Conservation (phyloP, 1,140 invertebrate species). For the Acromyrmex echinatior region DNA sequence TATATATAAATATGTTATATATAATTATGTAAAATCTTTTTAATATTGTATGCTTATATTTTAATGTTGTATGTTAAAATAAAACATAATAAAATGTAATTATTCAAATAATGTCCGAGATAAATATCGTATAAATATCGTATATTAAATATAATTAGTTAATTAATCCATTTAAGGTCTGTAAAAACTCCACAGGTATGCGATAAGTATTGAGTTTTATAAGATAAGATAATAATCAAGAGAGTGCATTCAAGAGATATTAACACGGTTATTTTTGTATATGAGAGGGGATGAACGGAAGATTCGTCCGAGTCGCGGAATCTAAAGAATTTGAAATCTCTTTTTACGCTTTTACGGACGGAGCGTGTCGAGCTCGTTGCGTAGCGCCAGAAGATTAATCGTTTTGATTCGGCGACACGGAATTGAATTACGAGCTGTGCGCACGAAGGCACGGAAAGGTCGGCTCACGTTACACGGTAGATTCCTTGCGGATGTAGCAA, state of each 20-base stretch:
- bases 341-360: conserved; percentile 47
- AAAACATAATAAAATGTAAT: not conserved
- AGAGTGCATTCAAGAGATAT: not conserved
- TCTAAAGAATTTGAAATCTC: conserved; percentile 42
- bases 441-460: conserved; percentile 55
- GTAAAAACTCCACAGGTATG: not conserved
- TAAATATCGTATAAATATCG: not conserved
- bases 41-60: not conserved
- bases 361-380: conserved; percentile 50
- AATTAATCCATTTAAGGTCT: not conserved
- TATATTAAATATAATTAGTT: not conserved
- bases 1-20: too few species aligned
- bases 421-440: conserved; percentile 58
- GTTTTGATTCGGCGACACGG: conserved; percentile 58
- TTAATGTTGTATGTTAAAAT: not conserved
- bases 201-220: not conserved
- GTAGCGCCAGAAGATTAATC: conserved; percentile 52
- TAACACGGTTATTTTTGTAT: conserved; percentile 13
- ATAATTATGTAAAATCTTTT: not conserved
- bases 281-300: not conserved
- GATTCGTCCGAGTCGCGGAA: conserved; percentile 6
- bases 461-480: conserved; percentile 31
- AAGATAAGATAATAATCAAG: not conserved
- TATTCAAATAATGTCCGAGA: not conserved
- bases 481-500: conserved; percentile 39